Conservation (phyloP, 2,113 vertebrate genomes). For the Scortum barcoo region DNA sequence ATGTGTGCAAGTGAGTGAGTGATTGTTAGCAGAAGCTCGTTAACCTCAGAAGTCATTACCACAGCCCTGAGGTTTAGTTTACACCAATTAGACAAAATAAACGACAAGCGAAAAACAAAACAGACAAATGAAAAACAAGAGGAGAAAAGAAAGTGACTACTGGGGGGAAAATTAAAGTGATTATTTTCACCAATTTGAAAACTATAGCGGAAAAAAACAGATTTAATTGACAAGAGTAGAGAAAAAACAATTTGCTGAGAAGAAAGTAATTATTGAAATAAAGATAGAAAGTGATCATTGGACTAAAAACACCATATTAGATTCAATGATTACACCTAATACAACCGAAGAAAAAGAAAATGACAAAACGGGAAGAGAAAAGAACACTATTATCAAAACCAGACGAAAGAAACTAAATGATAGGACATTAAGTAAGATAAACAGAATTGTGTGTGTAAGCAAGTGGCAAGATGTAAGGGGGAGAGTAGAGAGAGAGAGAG, state of each 20-base stretch:
- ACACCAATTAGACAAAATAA: constrained; percentile 74
- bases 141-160: constrained; percentile 55
- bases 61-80: constrained; percentile 75
- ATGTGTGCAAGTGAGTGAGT: constrained; percentile 13
- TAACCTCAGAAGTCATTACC: constrained; percentile 76
- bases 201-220: constrained; percentile 1
- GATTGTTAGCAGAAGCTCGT: constrained; percentile 76
- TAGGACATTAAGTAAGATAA: not conserved
- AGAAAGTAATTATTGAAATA: constrained; percentile 22
- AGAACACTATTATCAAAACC: not conserved
- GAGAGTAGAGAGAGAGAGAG: not conserved
- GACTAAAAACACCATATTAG: constrained; percentile 10
- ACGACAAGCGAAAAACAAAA: constrained; percentile 56
- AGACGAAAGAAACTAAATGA: not conserved
- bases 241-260: not conserved
- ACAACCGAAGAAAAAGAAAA: not conserved
- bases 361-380: not conserved
- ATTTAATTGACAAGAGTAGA: constrained; percentile 17
- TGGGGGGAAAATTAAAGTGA: constrained; percentile 35
- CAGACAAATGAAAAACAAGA: constrained; percentile 64
- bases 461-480: no score
- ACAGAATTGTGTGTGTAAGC: not conserved
- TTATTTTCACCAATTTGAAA: constrained; percentile 56
- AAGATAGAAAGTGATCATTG: constrained; percentile 29
- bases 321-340: constrained; percentile 3